A percentile compares a stretch with the other conserved stretches of the same genome.
Conservation (phyloP, 2,888 invertebrate genomes). For the Lordiphosa andalusiaca region DNA sequence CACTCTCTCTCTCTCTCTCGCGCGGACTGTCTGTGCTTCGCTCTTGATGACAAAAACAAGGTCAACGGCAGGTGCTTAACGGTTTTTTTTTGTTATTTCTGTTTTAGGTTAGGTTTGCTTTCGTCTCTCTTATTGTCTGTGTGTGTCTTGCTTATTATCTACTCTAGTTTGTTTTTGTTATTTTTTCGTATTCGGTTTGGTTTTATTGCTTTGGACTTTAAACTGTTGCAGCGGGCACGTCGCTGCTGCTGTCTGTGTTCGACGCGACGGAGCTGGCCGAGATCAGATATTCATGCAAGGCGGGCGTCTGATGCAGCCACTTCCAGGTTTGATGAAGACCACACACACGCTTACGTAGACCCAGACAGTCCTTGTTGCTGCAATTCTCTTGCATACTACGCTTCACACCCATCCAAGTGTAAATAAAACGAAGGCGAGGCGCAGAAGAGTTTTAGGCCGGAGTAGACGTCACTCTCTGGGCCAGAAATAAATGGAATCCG, state of each 20-base stretch:
- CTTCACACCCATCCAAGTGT: slow-evolving; percentile 78
- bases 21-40: neutral
- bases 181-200: slow-evolving; percentile 45
- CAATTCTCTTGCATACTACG: slow-evolving; percentile 72
- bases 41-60: slow-evolving; percentile 21
- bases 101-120: slow-evolving; percentile 58
- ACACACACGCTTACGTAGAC: slow-evolving; percentile 93
- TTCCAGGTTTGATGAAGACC: slow-evolving; percentile 95
- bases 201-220: slow-evolving; percentile 67
- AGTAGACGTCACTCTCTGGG: slow-evolving; percentile 20
- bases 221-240: slow-evolving; percentile 43
- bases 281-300: slow-evolving; percentile 92
- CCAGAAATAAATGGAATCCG: slow-evolving; percentile 25
- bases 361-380: slow-evolving; percentile 83
- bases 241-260: slow-evolving; percentile 26
- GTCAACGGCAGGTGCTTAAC: slow-evolving; percentile 34
- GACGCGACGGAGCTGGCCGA: slow-evolving; percentile 87
- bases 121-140: slow-evolving; percentile 37
- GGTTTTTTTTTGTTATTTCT: slow-evolving; percentile 19
- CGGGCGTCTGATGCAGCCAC: slow-evolving; percentile 95
- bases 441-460: slow-evolving; percentile 41
- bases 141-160: slow-evolving; percentile 22
- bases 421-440: slow-evolving; percentile 9
- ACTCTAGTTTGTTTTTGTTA: slow-evolving; percentile 21
- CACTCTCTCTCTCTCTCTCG: neutral